Base-by-base conservation (phyloP, 2,888 invertebrate species). In the Terebella lapidaria region DNA sequence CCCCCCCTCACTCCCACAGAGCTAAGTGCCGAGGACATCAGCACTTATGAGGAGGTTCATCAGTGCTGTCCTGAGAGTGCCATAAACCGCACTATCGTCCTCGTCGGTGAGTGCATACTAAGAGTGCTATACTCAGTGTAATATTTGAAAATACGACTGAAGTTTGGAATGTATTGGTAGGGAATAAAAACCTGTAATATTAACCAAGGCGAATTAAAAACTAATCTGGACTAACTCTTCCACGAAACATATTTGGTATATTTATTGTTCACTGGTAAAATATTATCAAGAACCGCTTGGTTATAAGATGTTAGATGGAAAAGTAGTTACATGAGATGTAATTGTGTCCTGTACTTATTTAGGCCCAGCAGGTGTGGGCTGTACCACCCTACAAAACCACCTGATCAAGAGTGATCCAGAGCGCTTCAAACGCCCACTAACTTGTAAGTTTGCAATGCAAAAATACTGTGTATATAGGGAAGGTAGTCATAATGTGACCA, bases 11-110 rank as follows among this genome's bases (percentile, higher is more conserved):
- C 20, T 5, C 5, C 5, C 10, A 35, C 42, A 35, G 42, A 35
- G 10, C 42, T 4, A 5, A 24, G 35, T 18, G 5, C 29, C 4
- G 55, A 55, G 22, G 55, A 55, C 4, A 10, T 55, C 5, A 35
- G 29, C 4, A 55, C 55, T 4, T 55, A 55, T 35, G 55, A 55
- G 18, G 55, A 55, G 22, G 55, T 55, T 4, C 35, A 55, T 4
- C 10, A 35, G 22, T 35, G 20, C 22, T 35, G 10, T 35, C 55
- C 55, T 3, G 5, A 22, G 18, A n/a, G 20, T n/a, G 29, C 20
- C 20, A 10, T n/a, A 4, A 5, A 35, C n/a, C 29, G 55, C 18
- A 10, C 55, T 4, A 20, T 55, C 3, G 55, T 55, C 4, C 24
- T 55, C 4, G 22, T 55, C 3, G 55, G 55, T 55, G 5, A 29